These are phyloP conservation scores for Aurelia coerulea DNA, from an alignment of 30 jellyfish, hydroid and myxozoan genomes.

Conservation along the genomic window DNA sequence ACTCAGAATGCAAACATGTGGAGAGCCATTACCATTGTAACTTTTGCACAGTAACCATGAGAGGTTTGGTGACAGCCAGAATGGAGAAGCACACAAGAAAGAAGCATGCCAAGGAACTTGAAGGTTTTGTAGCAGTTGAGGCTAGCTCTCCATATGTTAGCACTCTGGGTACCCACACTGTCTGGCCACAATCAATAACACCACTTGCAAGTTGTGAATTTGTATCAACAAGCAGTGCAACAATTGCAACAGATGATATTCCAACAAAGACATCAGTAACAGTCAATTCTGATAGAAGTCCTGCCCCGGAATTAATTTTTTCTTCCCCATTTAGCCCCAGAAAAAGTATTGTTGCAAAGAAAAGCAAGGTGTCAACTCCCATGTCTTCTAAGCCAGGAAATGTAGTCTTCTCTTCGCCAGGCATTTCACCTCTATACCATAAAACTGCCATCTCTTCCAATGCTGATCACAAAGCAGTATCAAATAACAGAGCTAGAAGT, in stretches of 20 bases:
- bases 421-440: constrained; percentile 4
- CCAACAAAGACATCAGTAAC: constrained; percentile 10
- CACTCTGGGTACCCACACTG: not conserved
- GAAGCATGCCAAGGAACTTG: no score
- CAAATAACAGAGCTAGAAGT: not conserved
- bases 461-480: not conserved
- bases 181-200: no score
- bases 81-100: no score
- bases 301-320: not conserved
- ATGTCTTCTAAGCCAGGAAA: constrained; percentile 1
- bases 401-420: constrained; percentile 12
- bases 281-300: constrained; percentile 23
- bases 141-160: no score
- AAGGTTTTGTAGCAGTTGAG: no score
- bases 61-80: no score
- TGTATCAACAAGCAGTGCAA: no score
- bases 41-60: no score
- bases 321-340: constrained; percentile 7
- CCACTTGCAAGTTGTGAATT: no score
- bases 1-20: no score
- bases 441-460: not conserved
- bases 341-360: not conserved
- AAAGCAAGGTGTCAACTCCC: constrained; percentile 32
- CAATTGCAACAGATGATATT: no score
- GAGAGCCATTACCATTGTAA: no score